Conservation (phyloP, 1,140 invertebrate species). For the Heliothis virescens region DNA sequence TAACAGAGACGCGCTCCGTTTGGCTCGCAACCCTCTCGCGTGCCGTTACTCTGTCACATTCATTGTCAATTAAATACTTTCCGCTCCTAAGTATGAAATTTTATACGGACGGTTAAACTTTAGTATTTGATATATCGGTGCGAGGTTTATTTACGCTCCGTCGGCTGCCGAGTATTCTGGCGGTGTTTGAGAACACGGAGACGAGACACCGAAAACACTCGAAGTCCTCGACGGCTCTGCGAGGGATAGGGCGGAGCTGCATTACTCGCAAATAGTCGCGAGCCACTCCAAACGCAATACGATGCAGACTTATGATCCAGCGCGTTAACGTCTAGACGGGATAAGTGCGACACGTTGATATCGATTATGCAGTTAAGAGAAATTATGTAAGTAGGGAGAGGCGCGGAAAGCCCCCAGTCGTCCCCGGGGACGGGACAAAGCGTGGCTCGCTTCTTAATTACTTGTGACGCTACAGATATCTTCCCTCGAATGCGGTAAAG, state of each 20-base stretch:
- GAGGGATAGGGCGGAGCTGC: conserved; percentile 55
- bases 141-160: conserved; percentile 59
- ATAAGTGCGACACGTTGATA: conserved; percentile 70
- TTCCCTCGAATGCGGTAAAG: conserved; percentile 69
- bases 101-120: conserved; percentile 64
- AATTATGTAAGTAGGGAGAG: conserved; percentile 77
- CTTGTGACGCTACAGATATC: conserved; percentile 75
- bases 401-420: conserved; percentile 61
- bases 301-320: conserved; percentile 63
- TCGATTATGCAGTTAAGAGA: conserved; percentile 81
- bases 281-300: conserved; percentile 63
- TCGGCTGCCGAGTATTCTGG: conserved; percentile 45
- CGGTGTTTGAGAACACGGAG: conserved; percentile 48
- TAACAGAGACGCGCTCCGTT: conserved; percentile 74
- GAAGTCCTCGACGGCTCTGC: conserved; percentile 55
- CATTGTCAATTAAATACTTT: conserved; percentile 77
- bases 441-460: conserved; percentile 78
- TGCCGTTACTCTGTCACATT: conserved; percentile 71
- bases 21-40: conserved; percentile 68
- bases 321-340: conserved; percentile 73
- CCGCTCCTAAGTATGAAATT: conserved; percentile 58
- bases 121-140: conserved; percentile 66
- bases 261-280: conserved; percentile 45
- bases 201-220: conserved; percentile 62
- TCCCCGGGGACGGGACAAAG: conserved; percentile 67